Evolutionary conservation across 2,888 invertebrate species (phyloP).

Genomic region (Netelia inedita): DNA sequence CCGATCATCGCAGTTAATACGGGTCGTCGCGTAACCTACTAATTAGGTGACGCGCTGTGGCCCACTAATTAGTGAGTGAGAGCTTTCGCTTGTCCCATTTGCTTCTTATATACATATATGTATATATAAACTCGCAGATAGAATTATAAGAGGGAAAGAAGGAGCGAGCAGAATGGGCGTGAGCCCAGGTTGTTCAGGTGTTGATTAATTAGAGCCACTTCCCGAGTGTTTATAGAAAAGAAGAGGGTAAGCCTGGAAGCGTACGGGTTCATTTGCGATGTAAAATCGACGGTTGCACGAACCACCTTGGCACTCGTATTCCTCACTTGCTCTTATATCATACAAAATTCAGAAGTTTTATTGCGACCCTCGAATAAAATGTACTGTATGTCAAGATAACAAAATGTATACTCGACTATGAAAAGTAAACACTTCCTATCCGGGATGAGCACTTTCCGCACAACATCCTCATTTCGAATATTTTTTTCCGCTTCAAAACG

Average conservation of each 20-base stretch:
- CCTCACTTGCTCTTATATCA: too few species aligned
- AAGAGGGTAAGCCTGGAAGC: slow-evolving; percentile 15
- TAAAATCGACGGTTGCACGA: too few species aligned
- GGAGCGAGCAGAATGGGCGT: slow-evolving; percentile 64
- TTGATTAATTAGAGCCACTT: slow-evolving; percentile 85
- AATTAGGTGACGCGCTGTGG: slow-evolving; percentile 80
- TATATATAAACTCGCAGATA: slow-evolving; percentile 1
- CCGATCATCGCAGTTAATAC: slow-evolving; percentile 78
- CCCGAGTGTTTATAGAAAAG: slow-evolving; percentile 55
- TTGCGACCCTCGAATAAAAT: too few species aligned
- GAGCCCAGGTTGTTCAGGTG: slow-evolving; percentile 78
- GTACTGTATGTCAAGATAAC: too few species aligned
- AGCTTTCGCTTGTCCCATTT: slow-evolving; percentile 41
- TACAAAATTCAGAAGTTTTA: too few species aligned
- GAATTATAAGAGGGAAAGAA: slow-evolving; percentile 13
- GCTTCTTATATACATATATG: slow-evolving; percentile 5
- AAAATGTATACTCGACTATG: too few species aligned
- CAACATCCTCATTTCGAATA: too few species aligned
- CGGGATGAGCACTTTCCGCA: too few species aligned
- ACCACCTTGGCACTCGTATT: too few species aligned
- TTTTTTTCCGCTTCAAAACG: too few species aligned
- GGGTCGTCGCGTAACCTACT: slow-evolving; percentile 79
- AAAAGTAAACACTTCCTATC: too few species aligned
- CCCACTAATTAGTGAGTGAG: slow-evolving; percentile 83
- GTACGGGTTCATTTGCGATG: too few species aligned